Percentiles rank a stretch among this genome's conserved stretches.
Conservation (phyloP, 2,113 vertebrate genomes). For the Bufo gargarizans region DNA sequence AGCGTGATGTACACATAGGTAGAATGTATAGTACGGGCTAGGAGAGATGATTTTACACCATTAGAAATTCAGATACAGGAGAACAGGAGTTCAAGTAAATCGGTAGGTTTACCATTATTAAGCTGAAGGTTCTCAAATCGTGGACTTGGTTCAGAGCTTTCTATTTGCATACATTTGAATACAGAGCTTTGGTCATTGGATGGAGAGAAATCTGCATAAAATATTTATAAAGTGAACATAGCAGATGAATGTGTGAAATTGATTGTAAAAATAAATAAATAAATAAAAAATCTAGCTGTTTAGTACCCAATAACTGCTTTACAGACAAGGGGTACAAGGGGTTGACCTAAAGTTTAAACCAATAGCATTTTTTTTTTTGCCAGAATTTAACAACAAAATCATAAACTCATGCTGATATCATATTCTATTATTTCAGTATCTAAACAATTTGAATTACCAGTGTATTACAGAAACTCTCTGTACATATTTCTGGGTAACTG, state of each 20-base stretch:
- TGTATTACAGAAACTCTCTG: no score
- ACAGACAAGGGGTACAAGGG: background rate
- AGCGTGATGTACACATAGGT: background rate
- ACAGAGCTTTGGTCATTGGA: background rate
- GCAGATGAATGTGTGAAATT: background rate
- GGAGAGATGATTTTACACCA: background rate
- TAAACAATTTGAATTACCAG: no score
- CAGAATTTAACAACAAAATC: no score
- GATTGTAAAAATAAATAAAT: background rate
- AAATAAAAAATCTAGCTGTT: background rate
- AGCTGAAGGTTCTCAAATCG: background rate
- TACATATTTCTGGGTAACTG: no score
- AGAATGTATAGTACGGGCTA: background rate
- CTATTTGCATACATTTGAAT: background rate
- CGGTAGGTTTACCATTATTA: background rate
- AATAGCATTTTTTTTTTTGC: no score
- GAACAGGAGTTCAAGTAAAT: slow-evolving; percentile 13
- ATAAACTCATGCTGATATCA: no score
- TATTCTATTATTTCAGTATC: no score
- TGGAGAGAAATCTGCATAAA: background rate
- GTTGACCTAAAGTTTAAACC: no score
- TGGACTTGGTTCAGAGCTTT: background rate
- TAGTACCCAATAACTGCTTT: background rate
- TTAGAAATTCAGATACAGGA: background rate
- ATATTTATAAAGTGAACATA: background rate